Percentiles rank a stretch among this genome's conserved stretches.
Evolutionary conservation across 2,113 vertebrate genomes (phyloP).

Genomic region (Strix uralensis): DNA sequence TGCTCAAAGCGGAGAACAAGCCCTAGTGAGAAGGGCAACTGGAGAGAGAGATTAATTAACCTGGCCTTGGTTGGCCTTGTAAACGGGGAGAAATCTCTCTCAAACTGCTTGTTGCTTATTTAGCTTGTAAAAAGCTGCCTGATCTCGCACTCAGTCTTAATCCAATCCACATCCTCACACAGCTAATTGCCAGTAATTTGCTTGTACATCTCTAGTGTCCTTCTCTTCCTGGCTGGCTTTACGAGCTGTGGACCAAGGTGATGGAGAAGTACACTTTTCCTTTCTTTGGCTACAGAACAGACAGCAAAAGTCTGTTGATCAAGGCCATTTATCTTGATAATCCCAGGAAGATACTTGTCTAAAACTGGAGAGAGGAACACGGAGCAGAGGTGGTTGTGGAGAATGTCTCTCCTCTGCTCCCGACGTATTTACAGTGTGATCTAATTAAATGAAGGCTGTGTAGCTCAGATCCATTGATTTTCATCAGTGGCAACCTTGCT

Average conservation of each 20-base stretch:
- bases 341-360: neutral
- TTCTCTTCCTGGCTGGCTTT: neutral
- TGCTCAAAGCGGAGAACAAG: conserved; percentile 51
- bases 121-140: conserved; percentile 41
- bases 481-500: conserved; percentile 68
- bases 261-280: neutral
- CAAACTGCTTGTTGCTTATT: conserved; percentile 43
- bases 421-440: neutral
- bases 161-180: neutral
- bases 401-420: neutral
- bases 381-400: neutral
- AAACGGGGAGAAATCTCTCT: conserved; percentile 31
- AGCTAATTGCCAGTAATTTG: conserved; percentile 23
- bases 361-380: neutral
- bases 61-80: conserved; percentile 40
- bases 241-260: neutral
- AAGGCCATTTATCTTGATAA: conserved; percentile 27
- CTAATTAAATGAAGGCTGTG: conserved; percentile 61
- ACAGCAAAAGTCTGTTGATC: neutral
- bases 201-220: neutral
- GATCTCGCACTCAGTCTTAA: conserved; percentile 1
- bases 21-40: conserved; percentile 46
- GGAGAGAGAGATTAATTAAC: conserved; percentile 63
- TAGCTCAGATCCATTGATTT: conserved; percentile 61
- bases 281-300: neutral